Evolutionary conservation across 2,888 invertebrate species (phyloP).

Genomic region (Pollenia angustigena): DNA sequence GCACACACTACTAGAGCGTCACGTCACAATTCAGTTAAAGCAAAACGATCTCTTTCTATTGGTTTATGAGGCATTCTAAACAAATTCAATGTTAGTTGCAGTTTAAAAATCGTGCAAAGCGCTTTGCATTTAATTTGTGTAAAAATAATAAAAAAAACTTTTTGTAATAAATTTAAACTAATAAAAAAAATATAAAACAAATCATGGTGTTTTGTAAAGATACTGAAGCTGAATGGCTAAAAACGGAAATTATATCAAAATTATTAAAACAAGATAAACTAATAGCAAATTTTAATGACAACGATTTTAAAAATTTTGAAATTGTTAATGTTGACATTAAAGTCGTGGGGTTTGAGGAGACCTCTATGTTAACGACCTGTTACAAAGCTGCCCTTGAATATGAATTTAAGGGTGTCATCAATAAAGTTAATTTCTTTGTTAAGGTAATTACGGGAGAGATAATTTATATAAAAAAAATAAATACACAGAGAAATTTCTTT

Average conservation of each 20-base stretch:
- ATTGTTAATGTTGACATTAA: constrained; percentile 75
- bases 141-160: not conserved
- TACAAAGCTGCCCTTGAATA: constrained; percentile 78
- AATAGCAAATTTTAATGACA: constrained; percentile 42
- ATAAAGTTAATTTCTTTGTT: constrained; percentile 76
- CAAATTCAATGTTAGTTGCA: constrained; percentile 38
- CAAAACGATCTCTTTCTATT: not conserved
- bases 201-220: constrained; percentile 57
- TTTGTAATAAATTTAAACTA: not conserved
- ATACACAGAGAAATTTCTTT: too few species aligned
- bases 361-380: constrained; percentile 81
- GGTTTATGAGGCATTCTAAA: not conserved
- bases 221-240: constrained; percentile 77
- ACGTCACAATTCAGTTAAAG: not conserved
- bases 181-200: constrained; percentile 66
- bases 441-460: constrained; percentile 77
- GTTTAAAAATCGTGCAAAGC: constrained; percentile 20
- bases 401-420: constrained; percentile 71
- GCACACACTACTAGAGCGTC: too few species aligned
- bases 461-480: not conserved
- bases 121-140: constrained; percentile 4
- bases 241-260: constrained; percentile 73
- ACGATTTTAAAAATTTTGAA: constrained; percentile 69
- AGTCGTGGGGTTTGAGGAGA: constrained; percentile 78
- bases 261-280: constrained; percentile 75